Base-by-base conservation (phyloP, 2,797 vertebrate species). In the Ceryle rudis region DNA sequence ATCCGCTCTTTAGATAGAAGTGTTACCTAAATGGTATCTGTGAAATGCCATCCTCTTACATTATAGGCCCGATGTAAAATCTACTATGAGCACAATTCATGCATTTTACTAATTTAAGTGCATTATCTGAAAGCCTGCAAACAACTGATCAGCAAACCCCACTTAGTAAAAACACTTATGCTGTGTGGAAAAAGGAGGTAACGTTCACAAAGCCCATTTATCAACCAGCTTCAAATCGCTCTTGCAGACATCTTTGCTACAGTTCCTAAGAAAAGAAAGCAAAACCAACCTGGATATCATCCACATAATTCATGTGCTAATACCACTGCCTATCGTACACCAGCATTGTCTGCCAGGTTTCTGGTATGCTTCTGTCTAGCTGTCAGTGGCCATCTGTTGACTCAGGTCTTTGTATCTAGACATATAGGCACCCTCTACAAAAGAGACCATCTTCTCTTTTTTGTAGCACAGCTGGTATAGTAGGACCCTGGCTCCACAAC, bases 301-400 rank as follows among this genome's bases (percentile, higher is more conserved):
- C 39, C 85, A 39, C 7, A 3, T 9, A 9, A 17, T 35, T 58
- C 61, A 41, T 71, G 72, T 55, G 75, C 84, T 41, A 5, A 33
- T 73, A 31, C 28, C 81, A n/a, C 26, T 74, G 86, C 54, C 46
- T 29, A 26, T 47, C 22, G 4, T 9, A 16, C 47, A 70, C 14
- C 60, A 64, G 80, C 21, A 77, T 2, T 51, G 89, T 51, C 85
- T 91, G 79, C 47, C 74, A 44, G 67, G 42, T 69, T 65, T 61
- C 42, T 75, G 81, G 44, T 78, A 58, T 11, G 75, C 61, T 11
- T 69, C 65, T 71, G n/a, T 72, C 22, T 42, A 74, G 82, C 65
- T 92, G 86, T 79, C 91, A 81, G 72, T 5, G 55, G 58, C 95
- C 91, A 94, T 96, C 94, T 96, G 94, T 83, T 83, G 81, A 47